These are phyloP conservation scores for Philereme transversata DNA, from an alignment of 2,888 invertebrate genomes.

Conservation along the genomic window DNA sequence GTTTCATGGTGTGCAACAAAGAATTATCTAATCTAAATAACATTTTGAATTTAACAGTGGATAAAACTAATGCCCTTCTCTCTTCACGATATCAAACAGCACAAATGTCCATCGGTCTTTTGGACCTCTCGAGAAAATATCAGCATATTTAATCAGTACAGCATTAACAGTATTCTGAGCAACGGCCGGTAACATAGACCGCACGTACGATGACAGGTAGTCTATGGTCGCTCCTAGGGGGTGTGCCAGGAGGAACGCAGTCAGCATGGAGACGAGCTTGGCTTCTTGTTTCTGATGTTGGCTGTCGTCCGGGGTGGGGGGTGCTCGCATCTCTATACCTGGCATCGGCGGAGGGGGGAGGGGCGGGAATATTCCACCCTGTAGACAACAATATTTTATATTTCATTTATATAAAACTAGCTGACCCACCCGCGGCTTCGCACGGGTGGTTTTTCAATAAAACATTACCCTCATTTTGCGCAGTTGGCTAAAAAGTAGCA, in stretches of 20 bases:
- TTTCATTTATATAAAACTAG: too few relatives aligned
- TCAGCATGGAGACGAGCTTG: slow-evolving; percentile 68
- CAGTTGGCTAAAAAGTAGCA: too few relatives aligned
- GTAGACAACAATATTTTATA: slow-evolving; percentile 1
- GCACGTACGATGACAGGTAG: slow-evolving; percentile 64
- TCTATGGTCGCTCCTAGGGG: slow-evolving; percentile 67
- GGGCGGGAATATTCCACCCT: slow-evolving; percentile 41
- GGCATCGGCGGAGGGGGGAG: slow-evolving; percentile 42
- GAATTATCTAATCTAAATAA: too few relatives aligned
- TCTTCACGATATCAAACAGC: slow-evolving; percentile 58
- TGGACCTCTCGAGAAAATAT: slow-evolving; percentile 59
- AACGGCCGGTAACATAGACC: slow-evolving; percentile 57
- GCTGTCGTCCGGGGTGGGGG: slow-evolving; percentile 41
- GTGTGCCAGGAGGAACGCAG: slow-evolving; percentile 70
- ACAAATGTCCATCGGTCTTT: slow-evolving; percentile 61
- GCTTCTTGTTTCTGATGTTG: slow-evolving; percentile 48
- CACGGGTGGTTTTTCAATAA: too few relatives aligned
- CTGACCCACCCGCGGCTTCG: too few relatives aligned
- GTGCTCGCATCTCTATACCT: slow-evolving; percentile 42
- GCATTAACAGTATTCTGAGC: slow-evolving; percentile 54
- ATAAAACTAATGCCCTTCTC: slow-evolving; percentile 24
- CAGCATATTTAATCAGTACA: slow-evolving; percentile 56
- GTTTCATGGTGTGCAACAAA: too few relatives aligned
- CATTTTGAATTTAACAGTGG: neutral
- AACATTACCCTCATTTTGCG: too few relatives aligned